Evolutionary conservation across 2,113 vertebrate species (phyloP), one percentile per base, ranked within the genome.

Genomic region (Rafetus swinhoei): DNA sequence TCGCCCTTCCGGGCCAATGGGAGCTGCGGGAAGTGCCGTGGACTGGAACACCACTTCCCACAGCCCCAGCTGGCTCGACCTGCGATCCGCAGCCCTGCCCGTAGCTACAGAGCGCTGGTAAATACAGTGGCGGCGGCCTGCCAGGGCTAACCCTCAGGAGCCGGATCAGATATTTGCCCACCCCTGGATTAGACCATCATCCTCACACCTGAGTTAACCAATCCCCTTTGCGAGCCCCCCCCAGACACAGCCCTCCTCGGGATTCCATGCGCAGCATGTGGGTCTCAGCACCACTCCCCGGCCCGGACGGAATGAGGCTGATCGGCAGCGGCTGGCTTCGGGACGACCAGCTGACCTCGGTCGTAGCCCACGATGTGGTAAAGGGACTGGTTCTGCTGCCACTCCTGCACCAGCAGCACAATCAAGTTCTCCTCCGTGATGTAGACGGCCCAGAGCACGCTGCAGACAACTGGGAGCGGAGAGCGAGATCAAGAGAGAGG

Each of bases 371-470:
- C 2, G 55, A 97, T 2, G 24, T 18, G 7, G 53, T 52, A 81
- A 7, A 0, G 0, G 1, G 24, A 1, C 1, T 2, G 0, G 5
- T 2, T 1, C 1, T 1, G 3, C 2, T 3, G 4, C 0, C 2
- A 0, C 4, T 35, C 12, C 24, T 90, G 8, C 55, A 97, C 86
- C 72, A 97, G 87, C 60, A 97, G 10, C 13, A 94, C 15, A 1
- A 97, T 6, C 1, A 0, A 8, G 29, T 16, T 2, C 0, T 85
- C 22, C 0, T 1, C 32, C 0, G 13, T 16, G 29, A 76, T 1
- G 45, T 77, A 95, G 1, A 6, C 1, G 0, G 88, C 88, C 96
- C 95, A 97, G 24, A 12, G 27, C 4, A 97, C 92, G n/a, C 27
- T 45, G 83, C 97, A 97, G 32, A 13, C 69, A 7, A 0, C 1